Base-by-base conservation (phyloP, 1,140 invertebrate species). In the Sycophila sp. region DNA sequence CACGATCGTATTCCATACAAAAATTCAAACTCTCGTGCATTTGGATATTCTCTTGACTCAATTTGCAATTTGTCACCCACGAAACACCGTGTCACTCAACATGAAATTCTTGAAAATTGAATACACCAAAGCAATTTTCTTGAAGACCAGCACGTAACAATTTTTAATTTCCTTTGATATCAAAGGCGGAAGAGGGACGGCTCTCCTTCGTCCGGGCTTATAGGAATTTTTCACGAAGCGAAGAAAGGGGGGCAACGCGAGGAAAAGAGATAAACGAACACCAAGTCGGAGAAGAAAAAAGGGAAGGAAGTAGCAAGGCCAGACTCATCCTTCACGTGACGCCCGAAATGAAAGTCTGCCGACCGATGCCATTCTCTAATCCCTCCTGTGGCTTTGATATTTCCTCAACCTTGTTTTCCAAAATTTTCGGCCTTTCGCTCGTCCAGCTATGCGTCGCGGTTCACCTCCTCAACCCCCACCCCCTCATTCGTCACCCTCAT, bases 301-400 rank as follows among this genome's bases (percentile, higher is more conserved):
- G n/a, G n/a, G n/a, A 22, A 6, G 19, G 6, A 10, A n/a, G 38
- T n/a, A 8, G 38, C 24, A 47, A 7, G 13, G 42, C 19, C 7
- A 47, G 24, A 32, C 51, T 55, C 51, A 55, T 55, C 51, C 15
- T 30, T 51, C 26, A 28, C 28, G 26, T 30, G 28, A 55, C 51
- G 15, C 28, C 26, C 13, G 36, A 45, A 38, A 60, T 60, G 38
- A 45, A 45, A 60, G 22, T 45, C 38, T 28, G 17, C 10, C 34
- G 32, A 5, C 19, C 26, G 55, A 36, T 28, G 55, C 19, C 34
- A 58, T 60, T 45, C 45, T 60, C 26, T 60, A 60, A 60, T 60
- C 58, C 58, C 58, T 45, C 42, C 34, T 32, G 34, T 15, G 40
- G 38, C 56, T 59, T 45, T 45, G 58, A 24, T 45, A 45, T 60